Base-by-base conservation (phyloP, 2,113 vertebrate genomes). In the Ranitomeya imitator region DNA sequence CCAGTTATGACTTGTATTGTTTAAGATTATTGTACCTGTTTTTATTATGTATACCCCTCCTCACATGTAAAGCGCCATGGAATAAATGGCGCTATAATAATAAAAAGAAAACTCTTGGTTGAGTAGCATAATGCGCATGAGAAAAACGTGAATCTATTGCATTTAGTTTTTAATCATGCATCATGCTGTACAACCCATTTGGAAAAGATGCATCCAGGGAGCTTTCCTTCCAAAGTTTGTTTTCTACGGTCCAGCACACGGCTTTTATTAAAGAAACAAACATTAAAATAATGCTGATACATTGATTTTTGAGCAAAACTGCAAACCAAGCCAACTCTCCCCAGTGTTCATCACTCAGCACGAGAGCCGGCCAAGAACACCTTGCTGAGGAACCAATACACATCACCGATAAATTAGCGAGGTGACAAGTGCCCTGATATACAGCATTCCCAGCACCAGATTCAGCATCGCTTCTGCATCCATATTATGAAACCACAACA, bases 311-410 rank as follows among this genome's bases (percentile, higher is more conserved):
- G 3, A 37, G 60, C 26, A 63, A 51, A 82, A 37, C 59, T 81
- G 79, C 26, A 60, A 31, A 60, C 13, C 10, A 13, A 31, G 55
- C 55, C 23, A 61, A 26, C 3, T 23, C 61, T 26, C 31, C 57
- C 55, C 57, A 26, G 78, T 23, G 78, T n/a, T 80, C 79, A 82
- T 82, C 59, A 82, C 59, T 82, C 79, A 82, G 59, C 79, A 82
- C 57, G 21, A 63, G 7, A 63, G 79, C 15, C n/a, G 13, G 15
- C 79, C 23, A 61, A 82, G 59, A 60, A 63, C n/a, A 60, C 55
- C 78, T 26, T 15, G 54, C 77, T 23, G 54, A 57, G 16, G 77
- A 55, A 21, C 57, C 59, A 81, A 61, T 61, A 81, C 16, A 57
- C 9, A 65, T 45, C 2, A 12, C 59, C 18, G 60, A 21, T 37